A percentile compares a stretch with the other conserved stretches of the same genome.
These are phyloP conservation scores for Cremastinae sp. DNA, from an alignment of 2,888 invertebrate genomes.

Conservation along the genomic window DNA sequence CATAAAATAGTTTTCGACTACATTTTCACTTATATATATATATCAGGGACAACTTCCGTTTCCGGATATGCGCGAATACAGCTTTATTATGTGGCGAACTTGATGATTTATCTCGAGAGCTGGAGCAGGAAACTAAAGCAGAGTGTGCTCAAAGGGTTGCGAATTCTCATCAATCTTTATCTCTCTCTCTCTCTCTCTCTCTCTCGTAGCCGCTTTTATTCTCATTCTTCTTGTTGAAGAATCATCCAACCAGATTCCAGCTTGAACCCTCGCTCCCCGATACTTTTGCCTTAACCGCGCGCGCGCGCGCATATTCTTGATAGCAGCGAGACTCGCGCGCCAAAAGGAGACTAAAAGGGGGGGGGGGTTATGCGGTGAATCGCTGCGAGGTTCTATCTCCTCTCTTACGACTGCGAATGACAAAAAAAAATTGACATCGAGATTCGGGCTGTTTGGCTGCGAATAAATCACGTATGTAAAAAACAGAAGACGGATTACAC, in stretches of 20 bases:
- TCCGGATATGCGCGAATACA: constrained; percentile 45
- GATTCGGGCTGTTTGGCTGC: constrained; percentile 8
- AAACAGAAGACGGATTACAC: neutral
- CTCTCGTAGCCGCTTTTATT: constrained; percentile 14
- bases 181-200: constrained; percentile 19
- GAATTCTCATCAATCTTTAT: constrained; percentile 40
- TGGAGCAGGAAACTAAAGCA: constrained; percentile 43
- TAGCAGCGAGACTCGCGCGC: constrained; percentile 15
- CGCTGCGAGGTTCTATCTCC: constrained; percentile 44
- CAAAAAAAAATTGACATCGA: constrained; percentile 49
- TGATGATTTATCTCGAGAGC: constrained; percentile 54
- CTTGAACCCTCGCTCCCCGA: constrained; percentile 43
- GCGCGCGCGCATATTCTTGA: constrained; percentile 10
- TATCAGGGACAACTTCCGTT: constrained; percentile 59
- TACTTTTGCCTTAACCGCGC: constrained; percentile 22
- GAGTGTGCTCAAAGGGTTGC: constrained; percentile 49
- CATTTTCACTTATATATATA: constrained; percentile 56
- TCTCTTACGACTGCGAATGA: constrained; percentile 29
- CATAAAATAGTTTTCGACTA: constrained; percentile 49
- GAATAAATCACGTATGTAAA: constrained; percentile 24
- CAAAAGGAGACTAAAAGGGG: too few relatives aligned
- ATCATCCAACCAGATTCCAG: constrained; percentile 35
- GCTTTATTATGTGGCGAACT: constrained; percentile 57
- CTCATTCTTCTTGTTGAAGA: too few relatives aligned
- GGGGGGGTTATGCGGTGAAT: constrained; percentile 45